A percentile compares a stretch with the other conserved stretches of the same genome.
Evolutionary conservation across 2,113 vertebrate genomes (phyloP).

Genomic region (Daubentonia madagascariensis): DNA sequence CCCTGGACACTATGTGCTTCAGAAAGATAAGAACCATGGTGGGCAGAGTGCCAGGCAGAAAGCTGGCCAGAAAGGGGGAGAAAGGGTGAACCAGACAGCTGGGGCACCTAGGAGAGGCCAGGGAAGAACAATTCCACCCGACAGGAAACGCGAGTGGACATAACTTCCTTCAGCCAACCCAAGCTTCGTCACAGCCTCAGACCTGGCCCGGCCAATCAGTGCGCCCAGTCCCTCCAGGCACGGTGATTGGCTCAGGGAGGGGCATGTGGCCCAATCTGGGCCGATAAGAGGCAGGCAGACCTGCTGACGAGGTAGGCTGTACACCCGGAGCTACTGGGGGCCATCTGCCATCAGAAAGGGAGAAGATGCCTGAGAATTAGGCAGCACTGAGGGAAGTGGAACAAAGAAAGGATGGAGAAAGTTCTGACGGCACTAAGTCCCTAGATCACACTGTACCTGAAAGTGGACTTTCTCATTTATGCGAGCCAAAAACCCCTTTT

Average conservation of each 20-base stretch:
- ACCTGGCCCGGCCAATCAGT: neutral
- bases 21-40: neutral
- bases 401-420: neutral
- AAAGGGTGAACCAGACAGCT: neutral
- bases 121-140: neutral
- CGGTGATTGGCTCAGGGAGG: neutral
- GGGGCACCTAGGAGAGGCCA: neutral
- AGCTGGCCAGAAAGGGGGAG: neutral
- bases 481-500: neutral
- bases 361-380: neutral
- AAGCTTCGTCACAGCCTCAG: fast-evolving
- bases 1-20: neutral
- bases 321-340: neutral
- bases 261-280: neutral
- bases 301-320: fast-evolving
- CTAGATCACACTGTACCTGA: neutral
- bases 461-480: neutral
- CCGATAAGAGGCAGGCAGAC: neutral
- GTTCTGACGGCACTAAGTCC: neutral
- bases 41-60: neutral
- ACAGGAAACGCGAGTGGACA: fast-evolving
- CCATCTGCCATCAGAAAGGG: neutral
- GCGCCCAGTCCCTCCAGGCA: fast-evolving
- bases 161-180: neutral
- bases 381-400: neutral